Conservation (phyloP, 1,140 invertebrate genomes). For the Pomacea maculata region DNA sequence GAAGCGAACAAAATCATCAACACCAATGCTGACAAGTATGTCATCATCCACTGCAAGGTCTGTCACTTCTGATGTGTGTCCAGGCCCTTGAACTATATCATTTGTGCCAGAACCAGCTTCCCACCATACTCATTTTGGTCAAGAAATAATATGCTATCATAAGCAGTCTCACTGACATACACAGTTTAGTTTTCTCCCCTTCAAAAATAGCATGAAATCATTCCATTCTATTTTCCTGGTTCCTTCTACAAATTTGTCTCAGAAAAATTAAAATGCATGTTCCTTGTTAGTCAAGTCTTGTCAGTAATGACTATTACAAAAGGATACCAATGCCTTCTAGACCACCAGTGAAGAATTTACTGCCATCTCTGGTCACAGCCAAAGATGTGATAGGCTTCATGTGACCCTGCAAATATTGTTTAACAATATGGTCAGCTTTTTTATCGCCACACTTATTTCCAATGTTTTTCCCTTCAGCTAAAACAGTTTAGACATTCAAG, state of each 20-base stretch:
- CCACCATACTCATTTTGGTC: constrained; percentile 74
- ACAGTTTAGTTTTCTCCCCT: background rate
- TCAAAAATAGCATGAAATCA: no score
- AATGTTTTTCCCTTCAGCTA: no score
- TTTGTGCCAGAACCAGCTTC: constrained; percentile 80
- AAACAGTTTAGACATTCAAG: no score
- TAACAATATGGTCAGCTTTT: no score
- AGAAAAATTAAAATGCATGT: no score
- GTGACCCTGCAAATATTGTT: constrained; percentile 77
- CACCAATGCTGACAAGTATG: constrained; percentile 84
- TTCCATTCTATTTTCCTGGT: no score
- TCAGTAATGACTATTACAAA: background rate
- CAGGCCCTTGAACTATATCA: constrained; percentile 80
- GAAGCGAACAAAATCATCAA: constrained; percentile 86
- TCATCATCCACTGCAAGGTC: constrained; percentile 79
- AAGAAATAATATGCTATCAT: constrained; percentile 29
- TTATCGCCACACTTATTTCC: no score
- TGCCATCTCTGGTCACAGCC: constrained; percentile 78
- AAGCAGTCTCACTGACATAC: background rate
- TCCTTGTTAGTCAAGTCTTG: no score
- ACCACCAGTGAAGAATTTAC: constrained; percentile 88
- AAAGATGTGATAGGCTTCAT: constrained; percentile 98
- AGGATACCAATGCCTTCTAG: constrained; percentile 46
- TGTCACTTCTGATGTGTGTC: constrained; percentile 95
- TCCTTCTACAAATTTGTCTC: no score